Conservation (phyloP, 35 echinoderm and acorn worm genomes). For the Eucidaris tribuloides region DNA sequence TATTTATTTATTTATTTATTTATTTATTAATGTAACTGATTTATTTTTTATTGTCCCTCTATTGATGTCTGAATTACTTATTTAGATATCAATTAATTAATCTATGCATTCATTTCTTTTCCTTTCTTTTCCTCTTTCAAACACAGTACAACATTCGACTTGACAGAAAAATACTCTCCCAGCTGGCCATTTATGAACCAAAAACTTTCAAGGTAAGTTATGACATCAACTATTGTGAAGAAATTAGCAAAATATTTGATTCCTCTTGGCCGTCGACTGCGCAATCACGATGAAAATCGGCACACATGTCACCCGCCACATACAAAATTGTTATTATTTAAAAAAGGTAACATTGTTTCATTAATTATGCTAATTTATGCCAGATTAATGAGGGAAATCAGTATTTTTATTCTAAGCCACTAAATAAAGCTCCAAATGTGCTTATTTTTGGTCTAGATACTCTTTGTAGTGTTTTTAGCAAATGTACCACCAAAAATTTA, state of each 20-base stretch:
- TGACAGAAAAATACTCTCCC: slow-evolving; percentile 64
- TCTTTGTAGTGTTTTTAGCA: too few species aligned
- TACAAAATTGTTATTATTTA: not conserved
- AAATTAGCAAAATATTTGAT: not conserved
- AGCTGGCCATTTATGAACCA: slow-evolving; percentile 80
- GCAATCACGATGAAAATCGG: not conserved
- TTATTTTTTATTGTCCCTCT: not conserved
- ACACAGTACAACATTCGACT: slow-evolving; percentile 73
- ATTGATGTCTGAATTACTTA: not conserved
- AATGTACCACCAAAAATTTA: too few species aligned
- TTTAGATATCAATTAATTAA: not conserved
- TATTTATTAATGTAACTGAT: not conserved
- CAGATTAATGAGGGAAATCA: too few species aligned
- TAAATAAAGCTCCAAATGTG: too few species aligned
- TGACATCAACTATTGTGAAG: not conserved
- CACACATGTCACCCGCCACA: not conserved
- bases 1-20: not conserved
- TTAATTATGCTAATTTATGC: too few species aligned
- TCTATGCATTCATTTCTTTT: not conserved
- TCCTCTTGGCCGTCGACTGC: not conserved
- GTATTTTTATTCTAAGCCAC: too few species aligned
- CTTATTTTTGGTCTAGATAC: too few species aligned
- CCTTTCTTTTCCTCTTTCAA: not conserved
- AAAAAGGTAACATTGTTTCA: too few species aligned
- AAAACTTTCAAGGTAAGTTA: slow-evolving; percentile 87